These are phyloP conservation scores for Lacerta bilineata DNA, from an alignment of 2,797 vertebrate species.

Conservation along the genomic window DNA sequence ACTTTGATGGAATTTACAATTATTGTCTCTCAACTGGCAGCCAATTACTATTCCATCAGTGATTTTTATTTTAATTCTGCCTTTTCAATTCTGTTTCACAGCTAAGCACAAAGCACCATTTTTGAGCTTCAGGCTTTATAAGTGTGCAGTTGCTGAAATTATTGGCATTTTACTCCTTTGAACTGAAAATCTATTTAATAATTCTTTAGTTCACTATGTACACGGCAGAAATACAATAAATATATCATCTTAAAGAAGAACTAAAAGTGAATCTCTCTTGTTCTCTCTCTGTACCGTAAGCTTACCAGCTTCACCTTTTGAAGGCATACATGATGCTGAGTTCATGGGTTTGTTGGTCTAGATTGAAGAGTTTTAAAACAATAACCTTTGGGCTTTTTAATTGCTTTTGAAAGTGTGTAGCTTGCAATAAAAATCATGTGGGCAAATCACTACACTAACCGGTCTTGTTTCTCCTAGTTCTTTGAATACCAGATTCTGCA, in stretches of 20 bases:
- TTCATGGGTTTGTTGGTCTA: conserved; percentile 32
- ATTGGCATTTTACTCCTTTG: conserved; percentile 68
- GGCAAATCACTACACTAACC: not conserved
- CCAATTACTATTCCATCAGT: conserved; percentile 8
- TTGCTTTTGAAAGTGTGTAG: conserved; percentile 45
- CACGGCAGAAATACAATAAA: conserved; percentile 64
- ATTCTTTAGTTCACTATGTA: conserved; percentile 61
- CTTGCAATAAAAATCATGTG: not conserved
- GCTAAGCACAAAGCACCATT: conserved; percentile 55
- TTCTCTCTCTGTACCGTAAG: conserved; percentile 15
- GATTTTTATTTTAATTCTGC: too few relatives aligned
- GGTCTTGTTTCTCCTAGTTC: not conserved
- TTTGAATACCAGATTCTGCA: not conserved
- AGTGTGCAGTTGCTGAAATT: conserved; percentile 50
- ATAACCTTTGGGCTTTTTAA: conserved; percentile 57
- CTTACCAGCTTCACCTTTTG: conserved; percentile 68
- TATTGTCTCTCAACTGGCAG: not conserved
- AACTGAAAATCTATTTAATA: conserved; percentile 66
- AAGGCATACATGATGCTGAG: conserved; percentile 61
- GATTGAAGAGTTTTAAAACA: conserved; percentile 59
- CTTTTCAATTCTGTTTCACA: conserved; percentile 9
- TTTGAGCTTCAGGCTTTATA: conserved; percentile 51
- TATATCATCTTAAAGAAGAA: conserved; percentile 62
- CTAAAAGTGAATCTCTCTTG: conserved; percentile 36
- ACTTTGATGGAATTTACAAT: not conserved